A percentile compares a stretch with the other conserved stretches of the same genome.
phyloP scores from a whole-genome alignment of 2,888 invertebrate genomes.

The Nasonia oneida region DNA sequence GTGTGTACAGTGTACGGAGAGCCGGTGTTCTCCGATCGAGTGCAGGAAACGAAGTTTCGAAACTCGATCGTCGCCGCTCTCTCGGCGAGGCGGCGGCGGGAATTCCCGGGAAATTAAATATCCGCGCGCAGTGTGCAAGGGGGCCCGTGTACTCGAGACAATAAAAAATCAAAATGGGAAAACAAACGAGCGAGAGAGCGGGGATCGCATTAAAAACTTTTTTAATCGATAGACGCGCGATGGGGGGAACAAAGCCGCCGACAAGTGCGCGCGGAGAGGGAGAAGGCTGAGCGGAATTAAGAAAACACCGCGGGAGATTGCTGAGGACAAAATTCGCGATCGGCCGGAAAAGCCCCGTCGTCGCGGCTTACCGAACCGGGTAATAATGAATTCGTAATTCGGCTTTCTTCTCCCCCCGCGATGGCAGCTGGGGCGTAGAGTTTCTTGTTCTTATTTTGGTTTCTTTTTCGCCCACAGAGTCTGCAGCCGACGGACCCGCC shows the following conservation, averaged over 20 bases:
- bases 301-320: conserved; percentile 59
- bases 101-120: conserved; percentile 74
- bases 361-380: conserved; percentile 67
- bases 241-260: conserved; percentile 52
- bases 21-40: no score
- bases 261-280: conserved; percentile 12
- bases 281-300: conserved; percentile 52
- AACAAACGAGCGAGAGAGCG: conserved; percentile 70
- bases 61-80: conserved; percentile 55
- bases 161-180: conserved; percentile 74
- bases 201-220: conserved; percentile 76
- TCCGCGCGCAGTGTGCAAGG: conserved; percentile 59
- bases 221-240: conserved; percentile 74
- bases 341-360: conserved; percentile 61
- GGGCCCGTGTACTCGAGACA: conserved; percentile 62
- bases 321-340: conserved; percentile 63
- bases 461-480: conserved; percentile 81
- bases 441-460: background rate
- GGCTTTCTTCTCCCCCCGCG: conserved; percentile 11
- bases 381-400: conserved; percentile 73
- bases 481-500: conserved; percentile 86
- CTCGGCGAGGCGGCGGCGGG: conserved; percentile 52
- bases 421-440: background rate
- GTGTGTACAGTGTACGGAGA: no score
- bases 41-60: conserved; percentile 41